Base-by-base conservation (phyloP, 2,113 vertebrate species). In the Eulemur macaco region DNA sequence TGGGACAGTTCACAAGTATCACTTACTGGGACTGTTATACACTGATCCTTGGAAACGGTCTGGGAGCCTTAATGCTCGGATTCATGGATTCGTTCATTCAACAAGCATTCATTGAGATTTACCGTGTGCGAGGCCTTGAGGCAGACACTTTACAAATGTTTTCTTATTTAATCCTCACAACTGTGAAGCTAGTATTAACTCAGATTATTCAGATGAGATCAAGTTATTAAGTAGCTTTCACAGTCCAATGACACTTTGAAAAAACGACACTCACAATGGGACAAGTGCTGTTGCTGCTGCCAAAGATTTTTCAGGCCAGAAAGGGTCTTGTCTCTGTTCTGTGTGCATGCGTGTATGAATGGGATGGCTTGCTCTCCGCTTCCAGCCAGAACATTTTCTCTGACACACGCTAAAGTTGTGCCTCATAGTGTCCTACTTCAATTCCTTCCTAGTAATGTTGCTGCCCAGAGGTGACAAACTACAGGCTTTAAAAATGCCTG, bases 191-290 rank as follows among this genome's bases (percentile, higher is more conserved):
- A 64, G 89, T 91, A 97, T 95, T 95, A 96, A 91, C 34, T 80
- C 89, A 97, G 68, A 97, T 95, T 93, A 97, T 95, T 97, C 93
- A 95, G 74, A 95, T 89, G 90, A 96, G 95, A 89, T 97, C 86
- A 97, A 95, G 86, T 96, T 97, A 94, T 96, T 94, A 97, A 96
- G 96, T 96, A 86, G 63, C 86, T 97, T 97, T 96, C 74, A 91
- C 89, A 89, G 69, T 81, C 84, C 80, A 94, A 71, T 66, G 58
- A 86, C 89, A 93, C 89, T 95, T 96, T 81, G 42, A 81, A 86
- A 95, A 97, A 94, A 78, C 83, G 78, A 80, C 80, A 92, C 25
- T 82, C 42, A 96, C 80, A 89, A 96, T 96, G 84, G 80, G 80
- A 82, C 89, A 89, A 95, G 80, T 87, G 73, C 83, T 68, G 15